A percentile compares a stretch with the other conserved stretches of the same genome.
These are phyloP conservation scores for Lithophane semibrunnea DNA, from an alignment of 2,888 invertebrate genomes.

Conservation along the genomic window DNA sequence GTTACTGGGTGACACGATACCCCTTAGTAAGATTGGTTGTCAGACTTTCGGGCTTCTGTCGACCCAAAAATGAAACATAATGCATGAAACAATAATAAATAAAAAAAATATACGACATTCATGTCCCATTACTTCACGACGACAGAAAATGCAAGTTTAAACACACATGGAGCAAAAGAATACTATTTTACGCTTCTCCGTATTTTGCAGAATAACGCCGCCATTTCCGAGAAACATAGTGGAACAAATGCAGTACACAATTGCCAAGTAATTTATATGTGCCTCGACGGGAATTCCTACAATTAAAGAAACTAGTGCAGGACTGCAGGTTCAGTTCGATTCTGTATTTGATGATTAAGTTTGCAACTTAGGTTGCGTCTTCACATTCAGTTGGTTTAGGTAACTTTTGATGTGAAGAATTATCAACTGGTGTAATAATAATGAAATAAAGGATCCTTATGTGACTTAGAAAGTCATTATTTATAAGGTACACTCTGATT, in stretches of 20 bases:
- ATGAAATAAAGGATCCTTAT: not conserved
- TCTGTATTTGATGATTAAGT: slow-evolving; percentile 49
- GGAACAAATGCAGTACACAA: slow-evolving; percentile 67
- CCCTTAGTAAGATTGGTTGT: not conserved
- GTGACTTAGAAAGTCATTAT: not conserved
- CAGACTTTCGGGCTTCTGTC: not conserved
- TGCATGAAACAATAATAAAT: not conserved
- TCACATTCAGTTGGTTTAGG: not conserved
- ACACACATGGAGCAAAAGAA: slow-evolving; percentile 25
- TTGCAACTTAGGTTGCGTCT: slow-evolving; percentile 25
- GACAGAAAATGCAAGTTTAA: slow-evolving; percentile 47
- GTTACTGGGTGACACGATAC: not conserved
- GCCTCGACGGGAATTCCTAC: slow-evolving; percentile 61
- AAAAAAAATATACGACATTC: not conserved
- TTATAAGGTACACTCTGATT: not conserved
- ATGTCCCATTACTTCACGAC: slow-evolving; percentile 3
- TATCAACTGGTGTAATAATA: not conserved
- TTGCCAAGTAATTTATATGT: slow-evolving; percentile 69
- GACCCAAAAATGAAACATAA: not conserved
- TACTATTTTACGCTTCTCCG: slow-evolving; percentile 47
- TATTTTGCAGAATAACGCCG: slow-evolving; percentile 55
- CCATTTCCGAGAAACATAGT: slow-evolving; percentile 52
- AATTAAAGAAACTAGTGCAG: slow-evolving; percentile 66
- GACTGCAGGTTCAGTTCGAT: slow-evolving; percentile 33
- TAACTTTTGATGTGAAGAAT: not conserved